Evolutionary conservation across 2,888 invertebrate genomes (phyloP), one percentile per base, ranked within the genome.

Genomic region (Mycalesis mineus): DNA sequence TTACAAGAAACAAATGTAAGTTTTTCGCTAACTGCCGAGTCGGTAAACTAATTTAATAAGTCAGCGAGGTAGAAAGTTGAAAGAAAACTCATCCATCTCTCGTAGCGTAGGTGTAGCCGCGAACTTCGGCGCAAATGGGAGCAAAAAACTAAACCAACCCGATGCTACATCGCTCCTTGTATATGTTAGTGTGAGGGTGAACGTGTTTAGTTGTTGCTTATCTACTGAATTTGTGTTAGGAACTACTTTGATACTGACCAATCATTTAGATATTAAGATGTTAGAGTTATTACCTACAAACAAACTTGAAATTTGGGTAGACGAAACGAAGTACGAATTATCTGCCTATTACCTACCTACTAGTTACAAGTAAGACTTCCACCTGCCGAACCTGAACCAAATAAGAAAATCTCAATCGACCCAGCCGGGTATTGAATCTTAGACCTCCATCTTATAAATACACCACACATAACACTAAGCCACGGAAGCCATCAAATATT

Each of bases 21-120:
- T 50, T 36, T 52, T 36, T 14, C 41, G 31, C 8, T 8, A 48
- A 47, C 52, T 41, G 45, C 55, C 52, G 55, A 40, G 42, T 41
- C 29, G 37, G 39, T 41, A 22, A 62, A 62, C 55, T 57, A 60
- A 53, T 58, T 55, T 57, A 62, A 62, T 60, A 57, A 60, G 62
- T 58, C 47, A 58, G 55, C 50, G 50, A 53, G 42, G 60, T 57
- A 50, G 60, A 57, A 60, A 61, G 55, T 55, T 53, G 61, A 61
- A 62, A 59, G 57, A 62, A 64, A 61, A 54, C 57, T 61, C 63
- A 63, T 63, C 61, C 57, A 63, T 63, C 62, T 60, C 51, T 45
- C 63, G 55, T 47, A 57, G 59, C 47, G 42, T 44, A 15, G 50
- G 50, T 22, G 50, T 15, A 37, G 45, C 45, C 14, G 54, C 28